phyloP scores from a whole-genome alignment of 2,888 invertebrate genomes.

The Perizoma affinitatum region DNA sequence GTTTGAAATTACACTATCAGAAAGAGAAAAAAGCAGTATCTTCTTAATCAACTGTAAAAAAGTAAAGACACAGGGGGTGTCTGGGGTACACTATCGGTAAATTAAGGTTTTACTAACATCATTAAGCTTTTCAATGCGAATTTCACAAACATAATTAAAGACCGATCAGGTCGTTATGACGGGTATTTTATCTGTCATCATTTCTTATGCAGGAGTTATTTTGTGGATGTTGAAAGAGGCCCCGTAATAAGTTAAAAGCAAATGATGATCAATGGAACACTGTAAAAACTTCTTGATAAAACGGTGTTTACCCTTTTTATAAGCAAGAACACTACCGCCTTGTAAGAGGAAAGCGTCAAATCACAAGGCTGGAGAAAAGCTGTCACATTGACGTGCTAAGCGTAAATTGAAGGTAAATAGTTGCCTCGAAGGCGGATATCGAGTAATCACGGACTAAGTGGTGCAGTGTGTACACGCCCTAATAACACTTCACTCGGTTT shows the following conservation, averaged over 20 bases:
- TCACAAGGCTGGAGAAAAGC: slow-evolving; percentile 14
- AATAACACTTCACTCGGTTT: slow-evolving; percentile 40
- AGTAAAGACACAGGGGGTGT: no score
- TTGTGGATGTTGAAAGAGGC: background rate
- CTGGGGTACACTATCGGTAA: no score
- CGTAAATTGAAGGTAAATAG: slow-evolving; percentile 46
- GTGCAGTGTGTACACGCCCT: slow-evolving; percentile 39
- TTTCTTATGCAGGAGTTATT: no score
- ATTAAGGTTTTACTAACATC: no score
- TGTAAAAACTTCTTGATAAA: slow-evolving; percentile 14
- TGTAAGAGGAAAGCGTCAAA: slow-evolving; percentile 28
- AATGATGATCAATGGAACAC: slow-evolving; percentile 7
- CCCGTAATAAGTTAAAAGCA: slow-evolving; percentile 8
- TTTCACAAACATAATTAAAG: no score
- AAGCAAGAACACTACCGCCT: slow-evolving; percentile 21
- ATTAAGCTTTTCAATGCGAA: no score
- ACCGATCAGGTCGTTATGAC: no score
- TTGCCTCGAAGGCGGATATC: slow-evolving; percentile 46
- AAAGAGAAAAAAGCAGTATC: no score
- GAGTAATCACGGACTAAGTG: slow-evolving; percentile 51
- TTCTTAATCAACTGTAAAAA: no score
- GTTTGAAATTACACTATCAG: no score
- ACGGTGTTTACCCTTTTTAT: slow-evolving; percentile 17
- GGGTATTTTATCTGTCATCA: no score
- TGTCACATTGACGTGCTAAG: slow-evolving; percentile 44